phyloP scores from a whole-genome alignment of 35 echinoderm and acorn worm genomes.

The Stichopus chloronotus region DNA sequence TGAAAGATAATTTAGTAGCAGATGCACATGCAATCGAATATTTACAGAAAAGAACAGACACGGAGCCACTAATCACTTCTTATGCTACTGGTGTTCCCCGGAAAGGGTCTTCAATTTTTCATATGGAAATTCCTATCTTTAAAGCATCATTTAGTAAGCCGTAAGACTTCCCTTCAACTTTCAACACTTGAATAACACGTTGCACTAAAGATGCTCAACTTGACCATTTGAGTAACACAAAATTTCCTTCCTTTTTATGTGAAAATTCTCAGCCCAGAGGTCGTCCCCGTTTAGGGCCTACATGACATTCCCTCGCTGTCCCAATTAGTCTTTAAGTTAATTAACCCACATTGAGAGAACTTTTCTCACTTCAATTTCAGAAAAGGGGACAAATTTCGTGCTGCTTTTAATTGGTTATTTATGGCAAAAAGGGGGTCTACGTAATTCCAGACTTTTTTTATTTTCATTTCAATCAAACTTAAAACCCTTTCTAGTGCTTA shows the following conservation, averaged over 20 bases:
- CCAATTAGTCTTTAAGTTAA: constrained; percentile 47
- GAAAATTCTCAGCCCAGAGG: neutral
- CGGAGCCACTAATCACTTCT: too few species aligned
- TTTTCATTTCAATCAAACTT: constrained; percentile 33
- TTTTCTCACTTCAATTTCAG: constrained; percentile 22
- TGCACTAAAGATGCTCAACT: too few species aligned
- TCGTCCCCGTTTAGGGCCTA: constrained; percentile 15
- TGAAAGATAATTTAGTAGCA: too few species aligned
- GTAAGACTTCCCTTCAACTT: too few species aligned
- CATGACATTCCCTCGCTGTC: neutral
- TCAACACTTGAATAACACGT: too few species aligned
- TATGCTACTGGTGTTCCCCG: too few species aligned
- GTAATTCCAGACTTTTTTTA: constrained; percentile 40
- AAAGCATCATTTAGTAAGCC: too few species aligned
- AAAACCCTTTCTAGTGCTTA: neutral
- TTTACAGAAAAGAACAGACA: too few species aligned
- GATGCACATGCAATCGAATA: too few species aligned
- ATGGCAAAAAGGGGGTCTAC: constrained; percentile 36
- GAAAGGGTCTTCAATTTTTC: too few species aligned
- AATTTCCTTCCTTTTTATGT: neutral
- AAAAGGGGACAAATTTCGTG: constrained; percentile 44
- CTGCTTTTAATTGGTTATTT: constrained; percentile 48
- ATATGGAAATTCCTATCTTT: too few species aligned
- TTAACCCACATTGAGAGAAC: constrained; percentile 45
- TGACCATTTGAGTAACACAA: too few species aligned